Evolutionary conservation across 2,888 invertebrate species (phyloP).

Genomic region (Orthosia gothica): DNA sequence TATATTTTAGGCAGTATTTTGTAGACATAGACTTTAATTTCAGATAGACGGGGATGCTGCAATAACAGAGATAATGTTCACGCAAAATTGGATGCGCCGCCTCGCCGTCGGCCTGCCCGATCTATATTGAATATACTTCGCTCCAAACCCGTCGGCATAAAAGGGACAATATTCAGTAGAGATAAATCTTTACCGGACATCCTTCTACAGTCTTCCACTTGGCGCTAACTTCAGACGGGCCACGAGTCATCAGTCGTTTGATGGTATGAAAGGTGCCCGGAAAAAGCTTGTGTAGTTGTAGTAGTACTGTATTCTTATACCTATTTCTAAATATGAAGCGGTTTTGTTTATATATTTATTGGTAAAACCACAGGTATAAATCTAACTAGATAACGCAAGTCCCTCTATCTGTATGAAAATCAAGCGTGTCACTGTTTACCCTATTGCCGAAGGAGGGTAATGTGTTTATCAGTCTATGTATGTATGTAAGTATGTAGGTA

Average conservation of each 20-base stretch:
- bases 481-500: no score
- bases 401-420: no score
- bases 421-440: no score
- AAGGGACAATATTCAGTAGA: slow-evolving; percentile 61
- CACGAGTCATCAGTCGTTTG: slow-evolving; percentile 8
- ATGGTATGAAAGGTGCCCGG: slow-evolving; percentile 39
- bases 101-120: slow-evolving; percentile 64
- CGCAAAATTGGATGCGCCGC: slow-evolving; percentile 80
- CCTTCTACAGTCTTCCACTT: slow-evolving; percentile 29
- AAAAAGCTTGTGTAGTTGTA: slow-evolving; percentile 29
- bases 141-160: slow-evolving; percentile 48
- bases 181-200: slow-evolving; percentile 58
- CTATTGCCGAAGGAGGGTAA: no score
- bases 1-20: slow-evolving; percentile 73
- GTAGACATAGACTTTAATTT: slow-evolving; percentile 75
- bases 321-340: slow-evolving; percentile 5
- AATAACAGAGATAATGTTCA: slow-evolving; percentile 82
- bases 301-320: background rate
- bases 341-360: background rate
- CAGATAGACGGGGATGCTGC: slow-evolving; percentile 76
- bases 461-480: no score
- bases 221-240: no score
- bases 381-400: no score
- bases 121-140: slow-evolving; percentile 68
- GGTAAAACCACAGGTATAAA: no score